Base-by-base conservation (phyloP, 2,888 invertebrate genomes). In the Brachyptera putata region DNA sequence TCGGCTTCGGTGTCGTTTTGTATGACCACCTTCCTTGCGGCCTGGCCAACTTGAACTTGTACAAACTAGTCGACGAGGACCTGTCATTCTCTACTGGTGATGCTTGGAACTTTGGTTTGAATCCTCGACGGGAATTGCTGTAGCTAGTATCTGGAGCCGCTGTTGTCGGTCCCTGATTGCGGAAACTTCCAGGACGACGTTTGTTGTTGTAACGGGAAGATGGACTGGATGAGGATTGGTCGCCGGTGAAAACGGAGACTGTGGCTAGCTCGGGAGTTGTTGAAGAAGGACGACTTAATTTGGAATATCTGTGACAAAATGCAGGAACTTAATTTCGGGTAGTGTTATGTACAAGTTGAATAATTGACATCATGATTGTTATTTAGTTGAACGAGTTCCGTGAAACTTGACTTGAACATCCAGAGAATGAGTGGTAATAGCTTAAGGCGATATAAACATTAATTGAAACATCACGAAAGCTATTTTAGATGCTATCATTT, bases 11-110 rank as follows among this genome's bases (percentile, higher is more conserved):
- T 22, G 91, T 89, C 9, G 92, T 91, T 76, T 91, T 92, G 74
- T 92, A 93, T 68, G 91, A 90, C 93, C 93, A 93, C 67, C 93
- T 84, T 57, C 92, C 91, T 50, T 87, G 89, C 13, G 90, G 81
- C 48, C 91, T 80, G 70, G 90, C 89, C 43, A 92, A 76, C 73
- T 91, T 92, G 69, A 91, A 86, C 75, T 90, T 89, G 71, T 88
- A 89, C 61, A 88, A 76, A 65, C 85, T 84, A 37, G 84, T 83
- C 3, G 84, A 78, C 21, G 78, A 72, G 34, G 65, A 21, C 13
- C 53, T 16, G 2, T 53, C 53, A 11, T 30, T 2, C 53, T 53
- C 53, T 13, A 53, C 53, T 1, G 53, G 53, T 36, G 63, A 61
- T 3, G 65, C 34, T 46, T 56, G 56, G 39, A 22, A 75, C 68